A percentile compares a stretch with the other conserved stretches of the same genome.
phyloP scores from a whole-genome alignment of 2,113 vertebrate species.

The Meleagris gallopavo region DNA sequence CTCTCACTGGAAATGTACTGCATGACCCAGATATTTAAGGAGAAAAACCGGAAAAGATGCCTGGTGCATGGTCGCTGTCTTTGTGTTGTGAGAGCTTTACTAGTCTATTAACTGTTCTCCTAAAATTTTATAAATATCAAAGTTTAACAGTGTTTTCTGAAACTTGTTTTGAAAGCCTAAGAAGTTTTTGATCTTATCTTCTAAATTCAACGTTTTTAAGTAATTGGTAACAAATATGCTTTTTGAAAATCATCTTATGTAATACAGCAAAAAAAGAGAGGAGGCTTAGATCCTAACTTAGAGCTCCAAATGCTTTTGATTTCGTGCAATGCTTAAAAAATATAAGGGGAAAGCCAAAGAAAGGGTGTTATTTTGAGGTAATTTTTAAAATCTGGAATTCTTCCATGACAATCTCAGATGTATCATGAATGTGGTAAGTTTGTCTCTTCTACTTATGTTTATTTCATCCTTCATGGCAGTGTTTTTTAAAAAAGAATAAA shows the following conservation, averaged over 20 bases:
- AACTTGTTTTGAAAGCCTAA: neutral
- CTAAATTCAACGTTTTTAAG: neutral
- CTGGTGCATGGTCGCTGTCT: neutral
- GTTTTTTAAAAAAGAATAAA: neutral
- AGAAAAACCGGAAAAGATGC: too few relatives aligned
- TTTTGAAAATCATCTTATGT: neutral
- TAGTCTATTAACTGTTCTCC: neutral
- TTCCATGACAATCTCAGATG: neutral
- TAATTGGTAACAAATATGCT: too few relatives aligned
- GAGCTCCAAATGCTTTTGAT: neutral
- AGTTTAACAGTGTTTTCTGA: neutral
- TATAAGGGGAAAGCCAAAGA: neutral
- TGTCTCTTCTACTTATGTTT: neutral
- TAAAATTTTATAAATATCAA: neutral
- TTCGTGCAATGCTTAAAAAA: neutral
- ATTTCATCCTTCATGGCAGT: neutral
- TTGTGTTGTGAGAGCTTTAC: neutral
- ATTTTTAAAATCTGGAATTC: neutral
- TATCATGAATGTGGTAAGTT: neutral
- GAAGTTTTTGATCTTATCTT: neutral
- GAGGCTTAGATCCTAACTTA: neutral
- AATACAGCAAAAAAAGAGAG: neutral
- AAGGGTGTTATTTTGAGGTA: neutral
- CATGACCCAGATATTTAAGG: neutral
- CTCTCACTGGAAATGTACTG: neutral